Base-by-base conservation (phyloP, 2,797 vertebrate species). In the Telmatherina bonti region DNA sequence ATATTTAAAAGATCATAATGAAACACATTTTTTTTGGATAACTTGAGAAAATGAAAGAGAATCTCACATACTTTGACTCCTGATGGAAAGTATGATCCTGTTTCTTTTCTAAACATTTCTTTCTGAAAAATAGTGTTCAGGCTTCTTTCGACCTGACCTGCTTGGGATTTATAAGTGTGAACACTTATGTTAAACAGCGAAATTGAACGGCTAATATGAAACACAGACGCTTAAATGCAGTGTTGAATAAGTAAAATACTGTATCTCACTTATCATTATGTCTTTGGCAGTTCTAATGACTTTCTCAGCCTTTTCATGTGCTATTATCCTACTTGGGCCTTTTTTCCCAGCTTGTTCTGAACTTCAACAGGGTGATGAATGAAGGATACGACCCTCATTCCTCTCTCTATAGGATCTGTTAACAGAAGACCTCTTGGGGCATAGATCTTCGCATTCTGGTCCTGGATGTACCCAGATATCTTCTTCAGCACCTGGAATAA, bases 331-430 rank as follows among this genome's bases (percentile, higher is more conserved):
- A 9, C 59, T 35, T 45, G 55, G 13, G 24, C 12, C 3, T 63
- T n/a, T n/a, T n/a, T n/a, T n/a, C n/a, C 13, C 20, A 47, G 62
- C 49, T 36, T 71, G 15, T 38, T 64, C 3, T 26, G 71, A 31
- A 53, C 18, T 27, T 62, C 2, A 45, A 62, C 30, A 58, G 38
- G 73, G 31, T 57, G 45, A 62, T 35, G 29, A 78, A 38, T 16
- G 5, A 96, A 97, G 96, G 97, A 99, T 99, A 99, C 95, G 0
- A 99, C 97, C 62, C 98, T 95, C 96, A 99, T 98, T 74, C 97
- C 97, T 52, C 97, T 95, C 81, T 99, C 98, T 76, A 99, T 92
- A 0, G 98, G 98, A 83, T 99, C 97, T 0, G 97, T 99, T 67
- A 99, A 95, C 79, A 99, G 90, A 62, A 99, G 94, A 20, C 98